Conservation (phyloP, 2,888 invertebrate genomes). For the Choreutis nemorana region DNA sequence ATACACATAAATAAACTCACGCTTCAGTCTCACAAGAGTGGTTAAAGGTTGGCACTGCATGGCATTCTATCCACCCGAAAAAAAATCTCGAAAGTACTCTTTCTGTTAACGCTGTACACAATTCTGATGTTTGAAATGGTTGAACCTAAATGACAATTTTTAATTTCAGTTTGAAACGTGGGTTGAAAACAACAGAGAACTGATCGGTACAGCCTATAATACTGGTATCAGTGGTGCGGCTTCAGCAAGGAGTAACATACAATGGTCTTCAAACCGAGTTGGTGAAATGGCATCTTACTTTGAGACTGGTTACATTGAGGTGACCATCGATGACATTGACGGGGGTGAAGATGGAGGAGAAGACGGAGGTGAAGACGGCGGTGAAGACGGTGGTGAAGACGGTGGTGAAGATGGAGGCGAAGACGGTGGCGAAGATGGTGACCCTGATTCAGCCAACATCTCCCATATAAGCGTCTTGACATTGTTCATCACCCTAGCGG, state of each 20-base stretch:
- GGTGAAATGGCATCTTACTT: slow-evolving; percentile 33
- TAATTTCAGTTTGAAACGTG: slow-evolving; percentile 31
- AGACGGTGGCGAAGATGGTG: slow-evolving; percentile 5
- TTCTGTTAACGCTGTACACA: not conserved
- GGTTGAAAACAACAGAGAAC: slow-evolving; percentile 23
- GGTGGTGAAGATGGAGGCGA: slow-evolving; percentile 4
- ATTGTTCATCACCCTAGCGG: slow-evolving; percentile 25
- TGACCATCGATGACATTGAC: slow-evolving; percentile 16
- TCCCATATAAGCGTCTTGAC: slow-evolving; percentile 29
- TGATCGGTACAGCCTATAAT: slow-evolving; percentile 27
- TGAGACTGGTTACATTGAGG: slow-evolving; percentile 35
- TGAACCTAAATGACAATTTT: not conserved
- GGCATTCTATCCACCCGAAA: too few species aligned
- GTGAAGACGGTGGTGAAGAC: slow-evolving; percentile 2
- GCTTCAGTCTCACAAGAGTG: too few species aligned
- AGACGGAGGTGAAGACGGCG: slow-evolving; percentile 6
- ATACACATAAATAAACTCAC: too few species aligned
- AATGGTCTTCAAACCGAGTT: slow-evolving; percentile 28
- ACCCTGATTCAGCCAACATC: slow-evolving; percentile 26
- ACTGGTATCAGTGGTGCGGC: slow-evolving; percentile 22
- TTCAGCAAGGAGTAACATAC: slow-evolving; percentile 25
- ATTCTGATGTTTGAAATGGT: not conserved
- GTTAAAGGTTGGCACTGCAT: too few species aligned
- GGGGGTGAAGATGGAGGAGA: slow-evolving; percentile 10
- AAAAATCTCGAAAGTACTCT: too few species aligned